These are phyloP conservation scores for Anhinga rufa DNA, from an alignment of 2,113 vertebrate species.

Conservation along the genomic window DNA sequence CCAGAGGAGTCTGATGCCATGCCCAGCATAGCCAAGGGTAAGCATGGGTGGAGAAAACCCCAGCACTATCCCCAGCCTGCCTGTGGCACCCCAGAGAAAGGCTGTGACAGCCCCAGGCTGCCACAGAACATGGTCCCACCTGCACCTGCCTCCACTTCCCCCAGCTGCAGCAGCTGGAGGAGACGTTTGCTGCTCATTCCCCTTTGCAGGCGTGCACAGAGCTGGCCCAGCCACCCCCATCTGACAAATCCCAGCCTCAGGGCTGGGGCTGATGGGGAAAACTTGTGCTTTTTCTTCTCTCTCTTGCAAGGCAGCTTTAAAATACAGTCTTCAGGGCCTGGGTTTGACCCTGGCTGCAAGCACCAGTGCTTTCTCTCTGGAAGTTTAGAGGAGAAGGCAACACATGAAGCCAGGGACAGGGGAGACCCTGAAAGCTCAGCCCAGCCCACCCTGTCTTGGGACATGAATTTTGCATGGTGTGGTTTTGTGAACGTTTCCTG, in stretches of 20 bases:
- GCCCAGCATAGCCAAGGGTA: accelerated
- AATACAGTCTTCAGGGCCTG: neutral
- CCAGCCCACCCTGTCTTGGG: accelerated
- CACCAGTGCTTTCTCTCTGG: neutral
- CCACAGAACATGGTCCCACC: neutral
- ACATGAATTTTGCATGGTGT: neutral
- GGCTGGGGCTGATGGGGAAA: neutral
- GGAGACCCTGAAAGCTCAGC: neutral
- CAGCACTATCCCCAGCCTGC: neutral
- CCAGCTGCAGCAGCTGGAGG: neutral
- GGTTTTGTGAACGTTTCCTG: neutral
- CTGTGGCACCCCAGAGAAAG: neutral
- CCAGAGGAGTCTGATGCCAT: neutral
- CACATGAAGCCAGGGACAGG: neutral
- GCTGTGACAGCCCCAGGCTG: too few species aligned
- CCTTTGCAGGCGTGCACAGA: accelerated
- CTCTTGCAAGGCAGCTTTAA: neutral
- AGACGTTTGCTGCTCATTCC: neutral
- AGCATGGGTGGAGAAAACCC: neutral
- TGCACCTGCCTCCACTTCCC: neutral
- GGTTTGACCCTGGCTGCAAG: neutral
- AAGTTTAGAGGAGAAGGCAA: neutral
- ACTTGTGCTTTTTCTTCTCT: neutral
- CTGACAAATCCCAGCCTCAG: neutral
- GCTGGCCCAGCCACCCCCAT: neutral